Percentiles rank a stretch among this genome's conserved stretches.
Evolutionary conservation across 2,113 vertebrate species (phyloP).

Genomic region (Oriolus oriolus): DNA sequence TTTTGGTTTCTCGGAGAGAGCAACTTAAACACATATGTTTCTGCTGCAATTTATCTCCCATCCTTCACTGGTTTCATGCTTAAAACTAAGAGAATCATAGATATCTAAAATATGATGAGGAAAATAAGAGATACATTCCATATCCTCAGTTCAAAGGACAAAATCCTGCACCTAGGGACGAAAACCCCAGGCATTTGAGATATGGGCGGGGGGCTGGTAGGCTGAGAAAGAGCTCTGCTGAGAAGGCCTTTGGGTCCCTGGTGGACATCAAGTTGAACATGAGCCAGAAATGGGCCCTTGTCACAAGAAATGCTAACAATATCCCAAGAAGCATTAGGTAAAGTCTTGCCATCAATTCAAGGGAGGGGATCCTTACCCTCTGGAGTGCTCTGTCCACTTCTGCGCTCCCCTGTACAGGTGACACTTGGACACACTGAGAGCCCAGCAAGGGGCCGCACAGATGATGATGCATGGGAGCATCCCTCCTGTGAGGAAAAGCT

Average conservation of each 20-base stretch:
- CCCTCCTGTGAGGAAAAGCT: neutral
- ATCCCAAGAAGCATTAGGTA: neutral
- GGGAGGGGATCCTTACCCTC: neutral
- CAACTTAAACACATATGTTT: neutral
- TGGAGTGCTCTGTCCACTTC: neutral
- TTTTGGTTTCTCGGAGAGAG: rapidly evolving
- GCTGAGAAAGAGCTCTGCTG: neutral
- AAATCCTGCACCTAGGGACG: neutral
- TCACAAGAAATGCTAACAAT: neutral
- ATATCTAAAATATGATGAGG: neutral
- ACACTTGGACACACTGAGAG: neutral
- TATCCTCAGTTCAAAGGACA: neutral
- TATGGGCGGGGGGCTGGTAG: neutral
- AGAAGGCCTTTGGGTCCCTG: neutral
- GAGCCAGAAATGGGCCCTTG: neutral
- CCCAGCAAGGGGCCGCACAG: neutral
- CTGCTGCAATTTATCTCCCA: neutral
- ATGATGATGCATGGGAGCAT: too few relatives aligned
- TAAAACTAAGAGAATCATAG: neutral
- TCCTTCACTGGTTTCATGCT: neutral
- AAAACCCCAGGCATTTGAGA: rapidly evolving
- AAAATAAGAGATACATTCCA: neutral
- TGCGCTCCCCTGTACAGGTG: neutral
- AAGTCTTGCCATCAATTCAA: neutral
- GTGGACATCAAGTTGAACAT: neutral